Percentiles rank a stretch among this genome's conserved stretches.
These are phyloP conservation scores for Tortrix viridana DNA, from an alignment of 2,888 invertebrate species.

Conservation along the genomic window DNA sequence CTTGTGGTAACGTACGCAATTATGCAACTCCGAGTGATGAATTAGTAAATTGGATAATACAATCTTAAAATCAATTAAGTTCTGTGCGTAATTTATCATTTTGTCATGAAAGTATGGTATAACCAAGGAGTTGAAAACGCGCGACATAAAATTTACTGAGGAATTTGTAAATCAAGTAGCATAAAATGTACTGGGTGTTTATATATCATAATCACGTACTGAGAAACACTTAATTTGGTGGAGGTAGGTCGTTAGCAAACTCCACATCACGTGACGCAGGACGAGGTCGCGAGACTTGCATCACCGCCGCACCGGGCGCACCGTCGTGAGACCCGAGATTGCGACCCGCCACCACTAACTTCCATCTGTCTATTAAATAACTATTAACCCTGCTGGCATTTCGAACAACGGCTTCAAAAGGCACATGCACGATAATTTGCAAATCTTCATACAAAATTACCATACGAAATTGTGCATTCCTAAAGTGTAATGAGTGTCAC, in stretches of 20 bases:
- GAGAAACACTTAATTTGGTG: constrained; percentile 4
- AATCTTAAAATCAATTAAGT: not conserved
- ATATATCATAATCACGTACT: constrained; percentile 8
- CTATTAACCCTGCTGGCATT: constrained; percentile 54
- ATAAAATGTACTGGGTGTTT: not conserved
- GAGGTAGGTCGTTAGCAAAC: constrained; percentile 34
- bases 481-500: constrained; percentile 21
- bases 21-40: constrained; percentile 20
- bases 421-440: constrained; percentile 24
- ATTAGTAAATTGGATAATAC: constrained; percentile 16
- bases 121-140: too few relatives aligned
- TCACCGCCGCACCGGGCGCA: constrained; percentile 30
- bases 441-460: constrained; percentile 25
- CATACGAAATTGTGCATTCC: constrained; percentile 14
- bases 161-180: too few relatives aligned
- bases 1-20: constrained; percentile 13
- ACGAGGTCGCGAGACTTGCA: constrained; percentile 32
- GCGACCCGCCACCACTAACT: constrained; percentile 32
- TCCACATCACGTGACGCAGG: constrained; percentile 26
- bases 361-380: constrained; percentile 52
- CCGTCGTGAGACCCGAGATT: constrained; percentile 45
- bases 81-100: too few relatives aligned
- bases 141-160: too few relatives aligned
- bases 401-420: constrained; percentile 37
- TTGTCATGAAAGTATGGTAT: too few relatives aligned